A percentile compares a stretch with the other conserved stretches of the same genome.
Evolutionary conservation across 2,888 invertebrate genomes (phyloP).

Genomic region (Oscheius sp.): DNA sequence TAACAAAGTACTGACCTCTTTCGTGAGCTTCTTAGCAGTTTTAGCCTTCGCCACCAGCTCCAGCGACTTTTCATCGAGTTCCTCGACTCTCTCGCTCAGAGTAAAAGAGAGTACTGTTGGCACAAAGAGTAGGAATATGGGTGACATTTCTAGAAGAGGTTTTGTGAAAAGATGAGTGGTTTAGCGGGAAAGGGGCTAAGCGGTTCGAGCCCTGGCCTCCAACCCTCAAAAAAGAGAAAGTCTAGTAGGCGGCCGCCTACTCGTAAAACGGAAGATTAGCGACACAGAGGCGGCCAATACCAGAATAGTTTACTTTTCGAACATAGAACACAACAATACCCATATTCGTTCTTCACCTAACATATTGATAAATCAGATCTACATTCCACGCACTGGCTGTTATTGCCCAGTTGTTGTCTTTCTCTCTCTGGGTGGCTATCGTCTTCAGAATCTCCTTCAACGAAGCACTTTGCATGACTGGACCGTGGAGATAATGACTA

Average conservation of each 20-base stretch:
- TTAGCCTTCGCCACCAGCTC: conserved; percentile 1
- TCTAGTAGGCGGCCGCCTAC: conserved; percentile 1
- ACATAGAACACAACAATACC: background rate
- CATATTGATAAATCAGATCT: conserved; percentile 56
- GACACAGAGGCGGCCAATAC: conserved; percentile 15
- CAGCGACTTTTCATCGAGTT: conserved; percentile 21
- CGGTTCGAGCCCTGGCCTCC: background rate
- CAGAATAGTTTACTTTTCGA: background rate
- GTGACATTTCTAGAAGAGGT: conserved; percentile 3
- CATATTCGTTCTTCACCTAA: conserved; percentile 20
- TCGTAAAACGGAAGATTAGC: conserved; percentile 36
- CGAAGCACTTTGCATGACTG: conserved; percentile 52
- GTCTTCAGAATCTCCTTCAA: conserved; percentile 44
- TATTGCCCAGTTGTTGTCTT: conserved; percentile 51
- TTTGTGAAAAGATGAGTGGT: background rate
- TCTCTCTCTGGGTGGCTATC: conserved; percentile 41
- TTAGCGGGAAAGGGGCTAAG: background rate
- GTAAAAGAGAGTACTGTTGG: background rate
- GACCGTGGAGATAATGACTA: conserved; percentile 55
- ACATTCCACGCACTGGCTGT: conserved; percentile 62
- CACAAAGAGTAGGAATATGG: background rate
- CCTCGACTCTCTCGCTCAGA: conserved; percentile 16
- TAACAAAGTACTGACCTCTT: background rate
- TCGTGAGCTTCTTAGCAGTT: background rate
- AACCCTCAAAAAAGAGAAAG: conserved; percentile 15